Percentiles rank a stretch among this genome's conserved stretches.
These are phyloP conservation scores for Columba livia DNA, from an alignment of 2,113 vertebrate genomes.

Conservation along the genomic window DNA sequence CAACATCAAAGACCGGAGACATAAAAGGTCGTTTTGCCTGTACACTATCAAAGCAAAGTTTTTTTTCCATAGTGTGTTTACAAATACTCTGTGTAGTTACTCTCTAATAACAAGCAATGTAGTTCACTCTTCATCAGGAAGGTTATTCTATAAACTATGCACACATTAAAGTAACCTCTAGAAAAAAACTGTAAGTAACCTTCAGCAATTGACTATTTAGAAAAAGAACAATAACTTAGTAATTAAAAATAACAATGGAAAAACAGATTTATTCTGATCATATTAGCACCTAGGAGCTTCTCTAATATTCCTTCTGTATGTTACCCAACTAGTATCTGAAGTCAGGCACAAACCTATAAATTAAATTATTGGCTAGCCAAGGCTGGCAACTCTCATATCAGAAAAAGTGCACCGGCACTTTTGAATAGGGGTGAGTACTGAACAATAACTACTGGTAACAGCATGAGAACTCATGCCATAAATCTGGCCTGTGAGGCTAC, in stretches of 20 bases:
- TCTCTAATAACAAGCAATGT: background rate
- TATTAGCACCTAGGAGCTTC: background rate
- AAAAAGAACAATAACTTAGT: background rate
- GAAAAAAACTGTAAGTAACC: rapidly evolving
- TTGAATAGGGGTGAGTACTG: background rate
- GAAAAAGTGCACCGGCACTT: background rate
- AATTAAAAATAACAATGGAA: background rate
- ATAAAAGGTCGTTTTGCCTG: background rate
- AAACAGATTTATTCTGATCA: background rate
- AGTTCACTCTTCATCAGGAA: background rate
- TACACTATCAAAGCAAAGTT: background rate
- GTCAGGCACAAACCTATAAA: background rate
- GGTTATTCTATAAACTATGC: background rate
- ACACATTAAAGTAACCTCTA: background rate
- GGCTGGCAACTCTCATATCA: background rate
- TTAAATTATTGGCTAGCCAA: background rate
- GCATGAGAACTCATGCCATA: background rate
- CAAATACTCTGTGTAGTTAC: background rate
- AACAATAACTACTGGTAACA: background rate
- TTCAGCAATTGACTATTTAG: background rate
- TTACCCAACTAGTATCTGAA: background rate
- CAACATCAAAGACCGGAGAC: background rate
- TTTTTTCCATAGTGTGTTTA: background rate
- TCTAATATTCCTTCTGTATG: background rate
- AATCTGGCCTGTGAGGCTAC: background rate